Evolutionary conservation across 2,113 vertebrate species (phyloP).

Genomic region (Centrocercus urophasianus): DNA sequence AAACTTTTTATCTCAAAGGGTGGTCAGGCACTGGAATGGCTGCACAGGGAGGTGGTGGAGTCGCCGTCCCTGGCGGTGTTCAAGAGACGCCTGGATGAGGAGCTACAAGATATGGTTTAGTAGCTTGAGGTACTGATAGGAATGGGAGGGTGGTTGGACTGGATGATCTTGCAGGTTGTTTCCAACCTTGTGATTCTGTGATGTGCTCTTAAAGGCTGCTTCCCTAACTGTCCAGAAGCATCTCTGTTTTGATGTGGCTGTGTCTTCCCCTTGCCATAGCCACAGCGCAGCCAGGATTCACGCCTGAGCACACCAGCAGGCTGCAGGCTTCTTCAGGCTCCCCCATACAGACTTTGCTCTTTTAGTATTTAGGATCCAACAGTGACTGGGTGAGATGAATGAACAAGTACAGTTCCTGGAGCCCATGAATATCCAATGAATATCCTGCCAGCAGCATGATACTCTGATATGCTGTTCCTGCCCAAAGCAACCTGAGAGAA

Average conservation of each 20-base stretch:
- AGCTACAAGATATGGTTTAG: no score
- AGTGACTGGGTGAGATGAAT: background rate
- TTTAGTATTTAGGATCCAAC: background rate
- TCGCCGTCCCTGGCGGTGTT: no score
- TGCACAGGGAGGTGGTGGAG: no score
- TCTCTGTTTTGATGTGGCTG: background rate
- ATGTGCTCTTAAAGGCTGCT: background rate
- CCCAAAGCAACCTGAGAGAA: background rate
- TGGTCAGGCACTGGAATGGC: no score
- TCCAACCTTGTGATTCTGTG: no score
- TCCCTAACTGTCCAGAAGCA: background rate
- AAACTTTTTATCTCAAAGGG: no score
- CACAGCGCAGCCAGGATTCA: background rate
- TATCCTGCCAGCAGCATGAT: background rate
- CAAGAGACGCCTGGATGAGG: no score
- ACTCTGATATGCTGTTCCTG: background rate
- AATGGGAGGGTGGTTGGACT: no score
- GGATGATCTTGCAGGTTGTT: no score
- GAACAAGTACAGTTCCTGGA: background rate
- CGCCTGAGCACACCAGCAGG: rapidly evolving
- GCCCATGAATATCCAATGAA: background rate
- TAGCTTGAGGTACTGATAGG: no score
- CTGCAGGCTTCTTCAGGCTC: background rate
- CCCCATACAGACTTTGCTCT: rapidly evolving
- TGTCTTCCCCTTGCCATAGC: background rate